phyloP scores from a whole-genome alignment of 2,113 vertebrate species.

The Mellivora capensis region DNA sequence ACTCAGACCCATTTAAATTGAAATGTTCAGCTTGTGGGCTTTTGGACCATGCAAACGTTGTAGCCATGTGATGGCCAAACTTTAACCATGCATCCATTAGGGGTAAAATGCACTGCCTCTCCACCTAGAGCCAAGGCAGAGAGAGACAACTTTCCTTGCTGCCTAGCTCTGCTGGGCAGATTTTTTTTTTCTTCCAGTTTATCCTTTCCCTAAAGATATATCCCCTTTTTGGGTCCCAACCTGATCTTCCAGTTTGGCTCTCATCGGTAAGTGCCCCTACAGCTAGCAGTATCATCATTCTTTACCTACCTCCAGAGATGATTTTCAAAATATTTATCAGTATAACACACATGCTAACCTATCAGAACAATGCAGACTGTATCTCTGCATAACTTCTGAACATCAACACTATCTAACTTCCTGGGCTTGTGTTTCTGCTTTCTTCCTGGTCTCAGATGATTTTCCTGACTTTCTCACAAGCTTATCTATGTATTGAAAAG shows the following conservation, averaged over 20 bases:
- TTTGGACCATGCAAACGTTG: neutral
- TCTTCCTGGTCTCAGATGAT: neutral
- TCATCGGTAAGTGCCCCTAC: neutral
- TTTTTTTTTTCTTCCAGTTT: neutral
- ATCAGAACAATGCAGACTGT: neutral
- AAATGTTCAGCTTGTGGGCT: neutral
- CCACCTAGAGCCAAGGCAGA: neutral
- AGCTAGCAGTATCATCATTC: neutral
- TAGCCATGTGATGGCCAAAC: neutral
- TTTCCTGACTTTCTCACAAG: neutral
- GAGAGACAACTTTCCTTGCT: neutral
- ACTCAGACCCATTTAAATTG: neutral
- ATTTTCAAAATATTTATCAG: constrained; percentile 5
- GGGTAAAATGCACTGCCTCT: neutral
- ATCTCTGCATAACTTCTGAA: neutral
- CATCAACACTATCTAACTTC: neutral
- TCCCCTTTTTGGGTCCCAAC: neutral
- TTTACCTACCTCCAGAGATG: neutral
- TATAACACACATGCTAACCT: neutral
- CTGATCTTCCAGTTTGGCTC: neutral
- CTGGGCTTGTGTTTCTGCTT: neutral
- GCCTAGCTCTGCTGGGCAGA: neutral
- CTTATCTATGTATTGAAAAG: neutral
- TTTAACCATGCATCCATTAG: neutral
- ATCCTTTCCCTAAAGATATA: neutral